These are phyloP conservation scores for Cossypha caffra DNA, from an alignment of 2,797 vertebrate species.

Conservation along the genomic window DNA sequence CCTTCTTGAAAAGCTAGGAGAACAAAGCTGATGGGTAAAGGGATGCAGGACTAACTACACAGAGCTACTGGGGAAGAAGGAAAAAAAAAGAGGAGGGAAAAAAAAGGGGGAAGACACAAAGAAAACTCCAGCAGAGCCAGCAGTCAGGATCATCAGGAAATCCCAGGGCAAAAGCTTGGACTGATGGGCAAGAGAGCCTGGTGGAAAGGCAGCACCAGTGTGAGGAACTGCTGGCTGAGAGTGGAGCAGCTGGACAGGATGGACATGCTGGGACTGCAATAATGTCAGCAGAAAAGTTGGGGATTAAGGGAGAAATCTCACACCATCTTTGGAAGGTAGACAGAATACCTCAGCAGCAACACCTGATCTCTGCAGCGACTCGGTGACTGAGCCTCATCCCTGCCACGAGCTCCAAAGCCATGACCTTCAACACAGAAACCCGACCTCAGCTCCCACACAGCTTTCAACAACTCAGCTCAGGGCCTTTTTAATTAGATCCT, in stretches of 20 bases:
- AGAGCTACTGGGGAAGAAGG: background rate
- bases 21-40: background rate
- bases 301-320: constrained; percentile 60
- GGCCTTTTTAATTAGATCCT: background rate
- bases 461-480: constrained; percentile 30
- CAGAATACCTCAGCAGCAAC: constrained; percentile 18
- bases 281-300: constrained; percentile 28
- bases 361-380: constrained; percentile 3
- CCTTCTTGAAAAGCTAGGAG: background rate
- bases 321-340: constrained; percentile 27
- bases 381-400: background rate
- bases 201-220: rapidly evolving
- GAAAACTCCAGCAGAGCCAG: background rate
- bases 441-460: background rate
- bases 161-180: background rate
- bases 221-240: rapidly evolving
- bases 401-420: background rate
- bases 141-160: background rate
- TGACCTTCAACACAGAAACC: constrained; percentile 47
- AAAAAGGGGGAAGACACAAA: background rate
- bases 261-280: rapidly evolving
- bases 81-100: rapidly evolving
- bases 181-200: rapidly evolving
- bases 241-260: background rate
- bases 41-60: background rate